Evolutionary conservation across 1,140 invertebrate genomes (phyloP), one percentile per base, ranked within the genome.

Genomic region (Akabosia matsudoensis): DNA sequence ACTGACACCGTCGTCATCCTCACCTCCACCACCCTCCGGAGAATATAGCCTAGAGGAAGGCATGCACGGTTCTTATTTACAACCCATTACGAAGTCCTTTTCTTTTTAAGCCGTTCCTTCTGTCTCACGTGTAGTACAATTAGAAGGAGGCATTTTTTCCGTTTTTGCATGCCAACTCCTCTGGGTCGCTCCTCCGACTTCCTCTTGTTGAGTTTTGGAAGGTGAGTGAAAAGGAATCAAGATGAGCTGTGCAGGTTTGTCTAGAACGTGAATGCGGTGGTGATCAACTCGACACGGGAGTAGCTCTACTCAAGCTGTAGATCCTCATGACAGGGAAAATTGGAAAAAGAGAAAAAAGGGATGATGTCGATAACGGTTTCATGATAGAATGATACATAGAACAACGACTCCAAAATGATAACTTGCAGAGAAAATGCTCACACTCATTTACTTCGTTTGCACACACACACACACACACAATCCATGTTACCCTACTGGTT

Each of bases 341-440:
- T 28, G 24, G 61, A 28, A 45, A 45, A 18, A n/a, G n/a, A n/a
- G n/a, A n/a, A 67, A 67, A 67, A 67, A 67, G 61, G 61, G 61
- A 67, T 67, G 61, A 67, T 67, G 30, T 4, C 24, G 54, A 45
- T 45, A 45, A 45, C 37, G 18, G 7, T 7, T 45, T 45, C 54
- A 61, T 61, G 54, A 61, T n/a, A 24, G 13, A 61, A 61, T 61
- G 54, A 14, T 24, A 24, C 14, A n/a, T 14, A 61, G 7, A 24
- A 61, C 24, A 24, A 61, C 3, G 54, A n/a, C 14, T 4, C 24
- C 7, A 30, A 31, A 67, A 67, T 67, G 61, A 67, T 67, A 67
- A 67, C 22, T 67, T 67, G 26, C 61, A 67, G 61, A 61, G 54
- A 61, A 61, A 45, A 45, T 45, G 18, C 37, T 45, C 37, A 45